Conservation (phyloP, 2,888 invertebrate genomes). For the Lucinisca nassula region DNA sequence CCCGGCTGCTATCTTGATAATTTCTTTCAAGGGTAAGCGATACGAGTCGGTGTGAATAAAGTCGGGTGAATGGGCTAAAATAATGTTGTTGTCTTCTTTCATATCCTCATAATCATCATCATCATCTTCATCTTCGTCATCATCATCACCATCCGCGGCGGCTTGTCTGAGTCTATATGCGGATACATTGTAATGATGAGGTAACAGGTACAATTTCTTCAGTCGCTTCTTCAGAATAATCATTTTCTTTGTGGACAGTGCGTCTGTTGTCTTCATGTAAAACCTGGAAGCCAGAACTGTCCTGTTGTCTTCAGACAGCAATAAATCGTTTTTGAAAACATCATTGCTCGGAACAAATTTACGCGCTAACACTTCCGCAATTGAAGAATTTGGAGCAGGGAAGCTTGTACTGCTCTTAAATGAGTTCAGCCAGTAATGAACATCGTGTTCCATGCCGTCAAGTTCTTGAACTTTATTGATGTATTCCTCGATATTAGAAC, state of each 20-base stretch:
- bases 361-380: slow-evolving; percentile 2
- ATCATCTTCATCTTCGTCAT: slow-evolving; percentile 25
- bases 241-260: slow-evolving; percentile 35
- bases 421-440: background rate
- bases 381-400: background rate
- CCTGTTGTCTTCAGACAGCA: slow-evolving; percentile 18
- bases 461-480: background rate
- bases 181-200: background rate
- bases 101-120: background rate
- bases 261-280: slow-evolving; percentile 35
- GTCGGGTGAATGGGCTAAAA: slow-evolving; percentile 41
- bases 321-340: slow-evolving; percentile 38
- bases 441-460: background rate
- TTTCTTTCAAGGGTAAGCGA: slow-evolving; percentile 47
- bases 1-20: slow-evolving; percentile 35
- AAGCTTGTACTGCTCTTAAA: background rate
- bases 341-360: slow-evolving; percentile 22
- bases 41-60: slow-evolving; percentile 48
- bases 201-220: background rate
- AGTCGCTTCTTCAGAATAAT: slow-evolving; percentile 31
- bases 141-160: slow-evolving; percentile 48
- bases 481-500: background rate
- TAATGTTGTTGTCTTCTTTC: background rate
- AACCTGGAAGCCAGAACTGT: slow-evolving; percentile 39
- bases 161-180: background rate